Base-by-base conservation (phyloP, 2,888 invertebrate genomes). In the Polydesmus complanatus region DNA sequence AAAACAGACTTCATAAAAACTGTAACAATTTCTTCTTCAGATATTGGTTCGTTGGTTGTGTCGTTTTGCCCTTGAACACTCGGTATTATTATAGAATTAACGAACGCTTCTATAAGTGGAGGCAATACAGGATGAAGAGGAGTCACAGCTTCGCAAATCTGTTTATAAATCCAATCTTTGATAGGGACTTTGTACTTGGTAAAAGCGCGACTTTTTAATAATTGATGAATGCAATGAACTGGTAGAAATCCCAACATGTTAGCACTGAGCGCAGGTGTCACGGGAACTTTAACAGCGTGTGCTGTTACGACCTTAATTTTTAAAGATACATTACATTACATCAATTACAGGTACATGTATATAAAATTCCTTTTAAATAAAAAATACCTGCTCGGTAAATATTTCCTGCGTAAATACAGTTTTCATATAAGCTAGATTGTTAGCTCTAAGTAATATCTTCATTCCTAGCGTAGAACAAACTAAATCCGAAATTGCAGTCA, bases 151-250 rank as follows among this genome's bases (percentile, higher is more conserved):
- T 84, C 84, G 70, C 91, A 88, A 61, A 96, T 87, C 77, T 97
- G 96, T 66, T 83, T 83, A 70, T 92, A 95, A 65, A 96, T 95
- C 96, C 96, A 96, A 69, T 85, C 88, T 75, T 93, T 94, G 3
- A 96, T 94, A 0, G 92, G 90, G 1, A 96, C 94, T 74, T 91
- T 89, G 72, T 96, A 91, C 73, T 95, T 96, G 0, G 93, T 88
- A 73, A 96, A 96, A 0, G 93, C 91, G 65, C 95, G 78, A 3
- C 91, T 93, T 73, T 94, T 94, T 18, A 97, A 77, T 53, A 96
- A 77, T 71, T 96, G 96, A 71, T 95, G 92, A 67, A 96, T 93
- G 72, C 96, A 96, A 73, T 96, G 95, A 19, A 96, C 88, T 0
- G 96, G 95, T 59, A 97, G 75, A 73, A 93, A 95, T 8, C 95